Evolutionary conservation across 2,797 vertebrate genomes (phyloP), one percentile per base, ranked within the genome.

Genomic region (Fringilla coelebs): DNA sequence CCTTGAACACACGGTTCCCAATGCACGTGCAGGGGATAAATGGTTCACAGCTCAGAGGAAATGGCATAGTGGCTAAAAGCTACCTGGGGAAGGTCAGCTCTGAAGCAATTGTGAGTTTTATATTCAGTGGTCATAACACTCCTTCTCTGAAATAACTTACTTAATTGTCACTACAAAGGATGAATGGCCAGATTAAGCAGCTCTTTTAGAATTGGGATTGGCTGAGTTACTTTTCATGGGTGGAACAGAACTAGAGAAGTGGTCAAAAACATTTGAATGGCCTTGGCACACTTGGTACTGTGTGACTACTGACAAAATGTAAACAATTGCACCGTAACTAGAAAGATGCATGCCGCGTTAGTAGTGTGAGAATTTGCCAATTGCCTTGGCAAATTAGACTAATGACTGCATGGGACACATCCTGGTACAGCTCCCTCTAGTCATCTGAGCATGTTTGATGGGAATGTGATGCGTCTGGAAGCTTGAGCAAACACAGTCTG

Each of bases 361-460:
- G 46, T 71, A 93, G 68, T 66, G 76, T 88, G 70, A 70, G 70
- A 91, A 91, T n/a, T n/a, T n/a, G n/a, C n/a, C n/a, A n/a, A n/a
- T n/a, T 78, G 72, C 38, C 32, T 78, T 72, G 32, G 48, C 54
- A 84, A 93, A 81, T 87, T 70, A 79, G 49, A 85, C 67, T 92
- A 81, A 88, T 52, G 55, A 41, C 52, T 85, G 41, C 34, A 85
- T 40, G 54, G 65, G 34, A 31, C 29, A 70, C 32, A 26, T 57
- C 57, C 68, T 88, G 78, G 40, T 91, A 65, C 41, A 74, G 25
- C 17, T 94, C 70, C 43, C 4, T 1, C 68, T 72, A 83, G 46
- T 80, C 66, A 74, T 34, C 22, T n/a, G 28, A 81, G 26, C 48
- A 32, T 34, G 13, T 74, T 82, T 85, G 67, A 76, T 91, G 84